Conservation (phyloP, 1,140 invertebrate species). For the Muscidifurax raptorellus region DNA sequence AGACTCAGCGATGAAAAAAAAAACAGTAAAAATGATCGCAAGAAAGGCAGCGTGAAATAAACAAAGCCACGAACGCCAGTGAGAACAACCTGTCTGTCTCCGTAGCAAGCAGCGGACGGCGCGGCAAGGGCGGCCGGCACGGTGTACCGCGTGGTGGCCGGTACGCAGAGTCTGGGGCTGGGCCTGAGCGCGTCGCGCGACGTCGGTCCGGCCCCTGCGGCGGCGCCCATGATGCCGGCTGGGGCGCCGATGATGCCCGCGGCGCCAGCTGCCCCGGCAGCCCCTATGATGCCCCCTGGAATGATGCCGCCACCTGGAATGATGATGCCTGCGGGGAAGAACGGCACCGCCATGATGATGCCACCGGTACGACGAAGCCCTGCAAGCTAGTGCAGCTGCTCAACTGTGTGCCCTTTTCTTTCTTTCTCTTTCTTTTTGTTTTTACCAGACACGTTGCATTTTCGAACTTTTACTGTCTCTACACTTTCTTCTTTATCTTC, state of each 20-base stretch:
- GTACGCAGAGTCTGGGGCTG: constrained; percentile 84
- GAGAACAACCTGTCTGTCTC: constrained; percentile 60
- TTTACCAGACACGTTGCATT: neutral
- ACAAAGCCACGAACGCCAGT: constrained; percentile 55
- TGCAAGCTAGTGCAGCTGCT: constrained; percentile 43
- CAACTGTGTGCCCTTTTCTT: constrained; percentile 66
- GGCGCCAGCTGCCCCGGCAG: constrained; percentile 51
- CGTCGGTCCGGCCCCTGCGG: constrained; percentile 74
- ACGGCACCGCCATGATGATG: constrained; percentile 70
- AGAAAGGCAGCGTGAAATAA: constrained; percentile 43
- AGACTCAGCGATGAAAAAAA: constrained; percentile 18
- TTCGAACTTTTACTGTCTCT: neutral
- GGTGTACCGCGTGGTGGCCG: constrained; percentile 85
- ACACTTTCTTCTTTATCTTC: neutral
- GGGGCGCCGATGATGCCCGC: constrained; percentile 52
- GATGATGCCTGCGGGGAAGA: constrained; percentile 27
- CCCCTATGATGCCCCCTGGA: constrained; percentile 41
- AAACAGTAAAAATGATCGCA: constrained; percentile 41
- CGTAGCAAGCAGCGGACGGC: constrained; percentile 84
- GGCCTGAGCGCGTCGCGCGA: constrained; percentile 81
- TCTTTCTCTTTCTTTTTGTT: constrained; percentile 52
- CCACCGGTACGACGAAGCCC: constrained; percentile 74
- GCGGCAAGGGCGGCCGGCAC: constrained; percentile 85
- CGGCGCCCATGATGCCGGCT: constrained; percentile 75
- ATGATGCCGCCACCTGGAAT: neutral